phyloP scores from a whole-genome alignment of 2,888 invertebrate species.

The Parnassius glacialis region DNA sequence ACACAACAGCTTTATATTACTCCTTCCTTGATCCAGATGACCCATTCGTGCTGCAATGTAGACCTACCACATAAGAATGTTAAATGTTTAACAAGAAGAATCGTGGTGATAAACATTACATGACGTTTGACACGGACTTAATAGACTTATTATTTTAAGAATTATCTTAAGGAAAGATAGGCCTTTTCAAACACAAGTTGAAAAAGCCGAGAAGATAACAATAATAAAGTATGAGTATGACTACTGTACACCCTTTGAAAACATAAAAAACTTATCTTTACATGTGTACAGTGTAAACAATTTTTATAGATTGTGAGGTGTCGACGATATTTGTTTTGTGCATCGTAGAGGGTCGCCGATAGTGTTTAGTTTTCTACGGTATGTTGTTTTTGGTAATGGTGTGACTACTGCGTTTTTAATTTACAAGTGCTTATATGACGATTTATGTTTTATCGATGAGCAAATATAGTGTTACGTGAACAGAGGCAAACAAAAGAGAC shows the following conservation, averaged over 20 bases:
- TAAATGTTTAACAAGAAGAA: background rate
- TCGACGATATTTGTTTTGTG: conserved; percentile 23
- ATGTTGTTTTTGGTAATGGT: conserved; percentile 26
- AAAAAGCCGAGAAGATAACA: conserved; percentile 24
- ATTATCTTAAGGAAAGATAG: conserved; percentile 18
- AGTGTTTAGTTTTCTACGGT: conserved; percentile 14
- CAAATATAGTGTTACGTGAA: conserved; percentile 1
- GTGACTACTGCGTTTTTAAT: conserved; percentile 14
- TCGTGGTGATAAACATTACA: conserved; percentile 14
- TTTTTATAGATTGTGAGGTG: conserved; percentile 15
- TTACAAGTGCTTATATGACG: conserved; percentile 15
- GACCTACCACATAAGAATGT: too few species aligned
- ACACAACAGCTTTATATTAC: too few species aligned
- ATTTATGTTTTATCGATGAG: conserved; percentile 8
- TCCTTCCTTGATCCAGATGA: too few species aligned
- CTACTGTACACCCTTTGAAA: conserved; percentile 24
- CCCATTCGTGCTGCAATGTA: too few species aligned
- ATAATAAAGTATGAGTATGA: conserved; percentile 17
- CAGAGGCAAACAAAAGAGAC: background rate
- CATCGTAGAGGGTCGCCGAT: conserved; percentile 18
- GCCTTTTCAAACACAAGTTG: conserved; percentile 18
- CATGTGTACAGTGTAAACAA: conserved; percentile 25
- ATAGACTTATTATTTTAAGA: conserved; percentile 19
- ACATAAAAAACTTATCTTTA: conserved; percentile 23
- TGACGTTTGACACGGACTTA: conserved; percentile 19